Evolutionary conservation across 2,888 invertebrate species (phyloP).

Genomic region (Oscheius sp.): DNA sequence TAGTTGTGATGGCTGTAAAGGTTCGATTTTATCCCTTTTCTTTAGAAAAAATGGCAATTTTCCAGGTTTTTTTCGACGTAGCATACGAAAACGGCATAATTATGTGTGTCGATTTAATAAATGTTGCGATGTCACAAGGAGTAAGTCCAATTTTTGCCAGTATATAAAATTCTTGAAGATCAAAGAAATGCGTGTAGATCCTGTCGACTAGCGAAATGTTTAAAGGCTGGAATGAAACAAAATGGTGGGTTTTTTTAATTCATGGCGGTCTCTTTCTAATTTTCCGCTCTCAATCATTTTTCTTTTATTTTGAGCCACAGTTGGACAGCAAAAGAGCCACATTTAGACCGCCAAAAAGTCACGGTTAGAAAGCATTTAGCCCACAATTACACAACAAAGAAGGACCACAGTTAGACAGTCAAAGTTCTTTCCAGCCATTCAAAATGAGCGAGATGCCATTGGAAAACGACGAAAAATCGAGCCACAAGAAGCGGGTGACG

Average conservation of each 20-base stretch:
- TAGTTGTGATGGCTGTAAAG: conserved; percentile 72
- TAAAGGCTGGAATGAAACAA: conserved; percentile 66
- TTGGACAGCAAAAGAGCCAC: too few relatives aligned
- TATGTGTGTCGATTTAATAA: conserved; percentile 71
- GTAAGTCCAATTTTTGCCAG: conserved; percentile 40
- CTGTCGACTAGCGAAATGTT: conserved; percentile 62
- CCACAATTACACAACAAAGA: too few relatives aligned
- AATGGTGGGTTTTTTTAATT: conserved; percentile 42
- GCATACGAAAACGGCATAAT: conserved; percentile 69
- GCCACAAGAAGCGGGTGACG: conserved; percentile 40
- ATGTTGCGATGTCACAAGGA: conserved; percentile 71
- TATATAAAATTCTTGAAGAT: conserved; percentile 48
- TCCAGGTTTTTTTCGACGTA: conserved; percentile 70
- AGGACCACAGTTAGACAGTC: too few relatives aligned
- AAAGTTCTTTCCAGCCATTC: conserved; percentile 67
- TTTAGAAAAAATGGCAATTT: not conserved
- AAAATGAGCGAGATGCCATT: conserved; percentile 66
- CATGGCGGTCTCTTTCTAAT: too few relatives aligned
- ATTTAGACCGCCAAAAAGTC: too few relatives aligned
- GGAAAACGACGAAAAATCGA: conserved; percentile 64
- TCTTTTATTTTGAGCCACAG: too few relatives aligned
- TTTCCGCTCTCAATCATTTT: too few relatives aligned
- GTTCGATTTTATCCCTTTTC: conserved; percentile 33
- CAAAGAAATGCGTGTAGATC: conserved; percentile 67
- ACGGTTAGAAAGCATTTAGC: too few relatives aligned